Base-by-base conservation (phyloP, 2,797 vertebrate genomes). In the Echeneis naucrates region DNA sequence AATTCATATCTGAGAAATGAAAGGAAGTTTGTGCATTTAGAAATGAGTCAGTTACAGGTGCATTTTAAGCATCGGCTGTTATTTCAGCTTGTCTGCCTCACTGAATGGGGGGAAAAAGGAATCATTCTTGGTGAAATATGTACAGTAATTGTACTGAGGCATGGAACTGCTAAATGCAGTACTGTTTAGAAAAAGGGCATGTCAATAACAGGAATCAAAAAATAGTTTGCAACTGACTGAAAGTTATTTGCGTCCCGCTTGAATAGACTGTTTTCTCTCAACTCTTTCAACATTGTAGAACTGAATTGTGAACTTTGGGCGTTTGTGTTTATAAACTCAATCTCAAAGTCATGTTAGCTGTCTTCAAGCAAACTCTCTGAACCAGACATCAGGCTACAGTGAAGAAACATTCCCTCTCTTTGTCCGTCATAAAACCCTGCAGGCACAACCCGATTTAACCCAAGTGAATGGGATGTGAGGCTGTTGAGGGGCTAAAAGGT, bases 401-500 rank as follows among this genome's bases (percentile, higher is more conserved):
- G 86, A 81, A 80, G 85, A 51, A 13, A 69, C 80, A 58, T 81
- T 21, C 74, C 59, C 74, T 81, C 68, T 73, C 72, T 58, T 45
- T 78, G 74, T 72, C 62, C 72, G 64, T 66, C 82, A 66, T 83
- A 84, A 90, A 91, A 86, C 72, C 86, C 83, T 26, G 8, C 57
- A 60, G 88, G 83, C 75, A 68, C 78, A 81, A 67, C 69, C 85
- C 83, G 54, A 75, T 92, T 91, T 90, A 90, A 87, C 87, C 75
- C 59, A 70, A 62, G 75, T 90, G 81, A 93, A 89, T 90, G 85
- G 88, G 92, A 93, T 81, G 77, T 84, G 83, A 87, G 91, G 90
- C 89, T 90, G 89, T 88, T 77, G 83, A 89, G 86, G 81, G 93
- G 89, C 90, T 80, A 70, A 65, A 51, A 84, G 93, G 91, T 94